Conservation (phyloP, 1,140 invertebrate genomes). For the Leptinotarsa defecta region DNA sequence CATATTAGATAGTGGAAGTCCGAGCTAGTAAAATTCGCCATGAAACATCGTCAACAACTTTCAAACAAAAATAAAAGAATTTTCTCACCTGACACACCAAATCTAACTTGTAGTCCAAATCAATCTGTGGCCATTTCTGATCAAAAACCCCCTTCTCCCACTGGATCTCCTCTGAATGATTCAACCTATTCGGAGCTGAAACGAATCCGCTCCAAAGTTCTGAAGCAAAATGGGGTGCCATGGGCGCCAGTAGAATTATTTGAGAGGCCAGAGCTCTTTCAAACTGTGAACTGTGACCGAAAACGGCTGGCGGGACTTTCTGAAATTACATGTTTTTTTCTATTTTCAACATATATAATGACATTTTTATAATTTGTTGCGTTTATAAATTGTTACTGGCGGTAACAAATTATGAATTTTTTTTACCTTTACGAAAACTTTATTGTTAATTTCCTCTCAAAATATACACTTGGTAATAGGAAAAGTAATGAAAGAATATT, state of each 20-base stretch:
- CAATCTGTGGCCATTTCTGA: slow-evolving; percentile 82
- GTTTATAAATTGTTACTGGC: no score
- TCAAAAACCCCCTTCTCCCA: slow-evolving; percentile 70
- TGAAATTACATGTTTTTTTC: slow-evolving; percentile 40
- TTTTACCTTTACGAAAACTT: no score
- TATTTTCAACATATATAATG: no score
- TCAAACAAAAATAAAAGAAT: no score
- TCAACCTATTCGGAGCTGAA: slow-evolving; percentile 63
- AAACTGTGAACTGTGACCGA: slow-evolving; percentile 73
- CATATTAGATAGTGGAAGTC: no score
- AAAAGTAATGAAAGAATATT: no score
- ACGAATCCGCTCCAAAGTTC: slow-evolving; percentile 85
- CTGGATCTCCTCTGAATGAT: slow-evolving; percentile 60
- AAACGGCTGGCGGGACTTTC: slow-evolving; percentile 63
- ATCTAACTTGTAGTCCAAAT: slow-evolving; percentile 71
- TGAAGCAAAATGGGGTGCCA: slow-evolving; percentile 87
- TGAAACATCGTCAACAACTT: no score
- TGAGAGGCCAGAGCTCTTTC: slow-evolving; percentile 76
- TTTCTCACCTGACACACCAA: slow-evolving; percentile 65
- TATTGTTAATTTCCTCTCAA: no score
- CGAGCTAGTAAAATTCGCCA: no score
- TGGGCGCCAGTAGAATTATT: slow-evolving; percentile 83
- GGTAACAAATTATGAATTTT: no score
- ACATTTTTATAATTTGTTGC: no score
- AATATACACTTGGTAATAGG: no score